Evolutionary conservation across 2,113 vertebrate genomes (phyloP).

Genomic region (Tachysurus fulvidraco): DNA sequence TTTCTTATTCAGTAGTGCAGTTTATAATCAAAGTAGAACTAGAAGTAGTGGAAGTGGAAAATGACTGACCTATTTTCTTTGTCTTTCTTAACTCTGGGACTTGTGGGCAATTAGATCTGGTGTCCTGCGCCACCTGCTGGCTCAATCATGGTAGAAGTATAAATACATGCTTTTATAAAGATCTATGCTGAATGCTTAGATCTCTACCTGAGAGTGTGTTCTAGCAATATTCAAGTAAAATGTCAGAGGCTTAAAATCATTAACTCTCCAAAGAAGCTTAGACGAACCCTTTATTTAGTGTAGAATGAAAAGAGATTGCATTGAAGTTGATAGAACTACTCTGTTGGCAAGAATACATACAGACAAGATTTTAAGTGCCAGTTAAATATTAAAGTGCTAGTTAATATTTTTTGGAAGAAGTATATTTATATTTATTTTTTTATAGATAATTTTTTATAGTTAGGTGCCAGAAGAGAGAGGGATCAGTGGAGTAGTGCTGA

Average conservation of each 20-base stretch:
- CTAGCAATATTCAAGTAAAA: background rate
- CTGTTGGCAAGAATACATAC: no score
- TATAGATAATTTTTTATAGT: no score
- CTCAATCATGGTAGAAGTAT: background rate
- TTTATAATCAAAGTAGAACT: slow-evolving; percentile 6
- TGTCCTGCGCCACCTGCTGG: slow-evolving; percentile 17
- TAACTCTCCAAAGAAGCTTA: background rate
- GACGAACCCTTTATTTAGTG: background rate
- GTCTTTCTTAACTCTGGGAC: slow-evolving; percentile 3
- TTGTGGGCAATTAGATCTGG: background rate
- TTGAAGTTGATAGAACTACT: background rate
- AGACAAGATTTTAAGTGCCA: no score
- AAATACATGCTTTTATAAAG: background rate
- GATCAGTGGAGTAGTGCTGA: no score
- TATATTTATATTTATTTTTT: no score
- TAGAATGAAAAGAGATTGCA: background rate
- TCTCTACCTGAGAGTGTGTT: background rate
- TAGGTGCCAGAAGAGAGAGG: no score
- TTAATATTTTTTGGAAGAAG: no score
- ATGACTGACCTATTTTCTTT: slow-evolving; percentile 34
- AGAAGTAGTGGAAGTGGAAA: slow-evolving; percentile 9
- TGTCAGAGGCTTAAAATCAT: background rate
- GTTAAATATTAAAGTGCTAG: no score
- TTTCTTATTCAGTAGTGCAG: background rate
- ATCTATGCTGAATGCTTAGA: background rate